A percentile compares a stretch with the other conserved stretches of the same genome.
phyloP scores from a whole-genome alignment of 2,888 invertebrate species.

The Drepana falcataria region DNA sequence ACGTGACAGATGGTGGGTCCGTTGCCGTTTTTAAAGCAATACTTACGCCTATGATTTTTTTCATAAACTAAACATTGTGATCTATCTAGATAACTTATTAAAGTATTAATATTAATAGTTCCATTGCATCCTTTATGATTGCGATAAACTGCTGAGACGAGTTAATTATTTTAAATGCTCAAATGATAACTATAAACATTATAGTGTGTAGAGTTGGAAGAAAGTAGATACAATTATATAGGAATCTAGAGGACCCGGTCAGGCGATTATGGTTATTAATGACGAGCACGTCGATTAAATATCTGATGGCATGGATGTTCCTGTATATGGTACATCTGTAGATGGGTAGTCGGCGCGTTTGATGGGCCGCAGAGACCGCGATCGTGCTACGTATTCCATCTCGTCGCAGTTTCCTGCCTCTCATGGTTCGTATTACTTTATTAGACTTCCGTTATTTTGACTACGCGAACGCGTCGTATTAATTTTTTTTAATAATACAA shows the following conservation, averaged over 20 bases:
- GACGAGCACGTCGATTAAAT: constrained; percentile 38
- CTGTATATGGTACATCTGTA: constrained; percentile 15
- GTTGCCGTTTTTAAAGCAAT: too few relatives aligned
- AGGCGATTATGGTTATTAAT: constrained; percentile 57
- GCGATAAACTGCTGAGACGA: constrained; percentile 28
- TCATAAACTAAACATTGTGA: too few relatives aligned
- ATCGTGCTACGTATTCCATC: constrained; percentile 24
- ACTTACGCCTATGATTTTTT: too few relatives aligned
- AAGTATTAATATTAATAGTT: constrained; percentile 12
- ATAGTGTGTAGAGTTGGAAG: constrained; percentile 43
- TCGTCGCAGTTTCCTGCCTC: constrained; percentile 34
- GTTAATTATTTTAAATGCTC: constrained; percentile 30
- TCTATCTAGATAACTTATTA: constrained; percentile 12
- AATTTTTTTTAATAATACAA: background rate
- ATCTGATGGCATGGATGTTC: constrained; percentile 23
- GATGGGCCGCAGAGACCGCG: constrained; percentile 27
- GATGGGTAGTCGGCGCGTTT: constrained; percentile 23
- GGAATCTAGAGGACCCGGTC: constrained; percentile 61
- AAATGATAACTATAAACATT: constrained; percentile 33
- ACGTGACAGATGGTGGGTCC: too few relatives aligned
- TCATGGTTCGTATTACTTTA: constrained; percentile 24
- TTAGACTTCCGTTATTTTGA: constrained; percentile 2
- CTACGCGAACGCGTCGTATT: background rate
- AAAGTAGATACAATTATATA: constrained; percentile 58
- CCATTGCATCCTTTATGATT: constrained; percentile 24